Evolutionary conservation across 2,888 invertebrate species (phyloP).

Genomic region (Sussaba pulchella): DNA sequence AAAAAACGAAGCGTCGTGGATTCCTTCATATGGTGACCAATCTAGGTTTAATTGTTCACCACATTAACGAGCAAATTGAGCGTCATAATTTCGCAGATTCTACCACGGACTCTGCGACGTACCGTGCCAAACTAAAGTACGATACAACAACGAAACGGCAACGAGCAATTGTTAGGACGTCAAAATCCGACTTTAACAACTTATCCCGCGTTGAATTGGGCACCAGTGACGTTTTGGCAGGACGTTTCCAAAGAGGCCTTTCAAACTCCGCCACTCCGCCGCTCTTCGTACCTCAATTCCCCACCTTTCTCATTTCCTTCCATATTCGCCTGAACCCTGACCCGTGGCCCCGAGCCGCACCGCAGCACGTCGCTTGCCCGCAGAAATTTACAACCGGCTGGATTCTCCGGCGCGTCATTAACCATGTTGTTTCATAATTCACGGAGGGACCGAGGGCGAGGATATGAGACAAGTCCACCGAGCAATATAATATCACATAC

Average conservation of each 20-base stretch:
- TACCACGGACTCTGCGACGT: not conserved
- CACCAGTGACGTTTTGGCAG: slow-evolving; percentile 76
- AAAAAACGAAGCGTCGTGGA: no score
- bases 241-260: slow-evolving; percentile 74
- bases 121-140: not conserved
- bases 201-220: slow-evolving; percentile 63
- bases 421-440: slow-evolving; percentile 84
- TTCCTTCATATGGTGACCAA: no score
- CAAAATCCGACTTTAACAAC: slow-evolving; percentile 37
- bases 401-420: slow-evolving; percentile 83
- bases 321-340: slow-evolving; percentile 65
- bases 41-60: not conserved
- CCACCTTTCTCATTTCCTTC: slow-evolving; percentile 48
- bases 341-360: slow-evolving; percentile 53
- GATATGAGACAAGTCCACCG: slow-evolving; percentile 64
- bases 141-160: not conserved
- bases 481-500: slow-evolving; percentile 66
- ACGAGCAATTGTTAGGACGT: slow-evolving; percentile 44
- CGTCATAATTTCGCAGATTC: slow-evolving; percentile 12
- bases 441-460: slow-evolving; percentile 66
- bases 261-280: slow-evolving; percentile 72
- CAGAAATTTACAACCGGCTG: slow-evolving; percentile 81
- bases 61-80: slow-evolving; percentile 7
- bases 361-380: slow-evolving; percentile 67
- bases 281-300: slow-evolving; percentile 35